Evolutionary conservation across 1,140 invertebrate species (phyloP).

Genomic region (Psilanteris sp.): DNA sequence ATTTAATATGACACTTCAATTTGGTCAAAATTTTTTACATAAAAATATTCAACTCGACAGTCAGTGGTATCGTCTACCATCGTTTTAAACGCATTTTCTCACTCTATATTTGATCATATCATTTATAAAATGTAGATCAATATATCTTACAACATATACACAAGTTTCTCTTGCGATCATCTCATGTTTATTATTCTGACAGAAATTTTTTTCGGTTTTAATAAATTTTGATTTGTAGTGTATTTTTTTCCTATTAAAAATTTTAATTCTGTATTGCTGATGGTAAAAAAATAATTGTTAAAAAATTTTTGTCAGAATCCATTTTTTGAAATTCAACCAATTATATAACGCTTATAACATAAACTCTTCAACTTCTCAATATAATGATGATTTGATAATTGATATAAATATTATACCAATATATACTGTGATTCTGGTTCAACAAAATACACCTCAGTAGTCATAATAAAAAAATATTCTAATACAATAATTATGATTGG

Average conservation of each 20-base stretch:
- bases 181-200: constrained; percentile 51
- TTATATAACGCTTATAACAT: constrained; percentile 27
- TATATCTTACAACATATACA: constrained; percentile 54
- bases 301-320: constrained; percentile 52
- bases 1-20: constrained; percentile 44
- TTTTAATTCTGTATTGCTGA: background rate
- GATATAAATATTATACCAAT: constrained; percentile 56
- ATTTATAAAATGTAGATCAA: constrained; percentile 59
- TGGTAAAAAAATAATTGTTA: background rate
- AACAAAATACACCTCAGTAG: constrained; percentile 17
- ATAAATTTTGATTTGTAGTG: background rate
- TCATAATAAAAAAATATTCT: constrained; percentile 26
- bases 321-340: constrained; percentile 23
- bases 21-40: constrained; percentile 39
- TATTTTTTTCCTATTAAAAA: too few species aligned
- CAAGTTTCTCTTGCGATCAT: constrained; percentile 49
- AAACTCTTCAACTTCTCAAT: constrained; percentile 30
- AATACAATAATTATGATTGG: too few species aligned
- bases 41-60: constrained; percentile 45
- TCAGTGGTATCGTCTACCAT: constrained; percentile 50
- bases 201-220: constrained; percentile 55
- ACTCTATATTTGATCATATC: constrained; percentile 46
- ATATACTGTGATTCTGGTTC: constrained; percentile 20
- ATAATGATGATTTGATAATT: constrained; percentile 44
- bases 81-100: constrained; percentile 48